Base-by-base conservation (phyloP, 2,797 vertebrate species). In the Acanthis flammea region DNA sequence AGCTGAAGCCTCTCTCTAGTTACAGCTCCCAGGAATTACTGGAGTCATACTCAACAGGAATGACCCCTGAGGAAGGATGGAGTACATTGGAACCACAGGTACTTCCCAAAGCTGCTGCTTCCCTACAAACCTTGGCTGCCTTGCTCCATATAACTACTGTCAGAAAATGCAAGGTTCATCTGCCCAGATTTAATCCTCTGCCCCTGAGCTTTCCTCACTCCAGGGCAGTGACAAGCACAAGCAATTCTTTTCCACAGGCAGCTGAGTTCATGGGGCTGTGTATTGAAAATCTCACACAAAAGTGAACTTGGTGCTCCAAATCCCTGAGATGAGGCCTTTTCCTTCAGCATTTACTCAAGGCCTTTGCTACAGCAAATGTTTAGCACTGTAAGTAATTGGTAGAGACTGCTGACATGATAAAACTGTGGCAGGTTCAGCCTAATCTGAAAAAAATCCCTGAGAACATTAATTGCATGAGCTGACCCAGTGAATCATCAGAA, bases 371-470 rank as follows among this genome's bases (percentile, higher is more conserved):
- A 71, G 63, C 62, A 74, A 57, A 67, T 44, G 35, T 92, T 85
- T 85, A 79, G 57, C 48, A 54, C 71, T 85, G 61, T 66, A 73
- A 92, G 66, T 92, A 75, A 88, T 60, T 73, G 90, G 48, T 90
- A 51, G 79, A 90, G 90, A 50, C 81, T 93, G 83, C 80, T 96
- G 94, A 93, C 67, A 80, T 86, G 74, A 23, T 88, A 79, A 63
- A 79, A 53, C 60, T 73, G 37, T 37, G 68, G 51, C 77, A 81
- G 51, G 53, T 82, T 92, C 67, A 91, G 63, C 35, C 57, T 85
- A 63, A 93, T 75, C 63, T 94, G 74, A 74, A 95, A 92, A 90
- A 89, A 58, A 66, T 33, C 51, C 70, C 51, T 23, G 45, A 39
- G 57, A 92, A 92, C 27, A 33, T 86, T 78, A 86, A 54, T 50